Evolutionary conservation across 2,797 vertebrate species (phyloP).

Genomic region (Pelobates cultripes): DNA sequence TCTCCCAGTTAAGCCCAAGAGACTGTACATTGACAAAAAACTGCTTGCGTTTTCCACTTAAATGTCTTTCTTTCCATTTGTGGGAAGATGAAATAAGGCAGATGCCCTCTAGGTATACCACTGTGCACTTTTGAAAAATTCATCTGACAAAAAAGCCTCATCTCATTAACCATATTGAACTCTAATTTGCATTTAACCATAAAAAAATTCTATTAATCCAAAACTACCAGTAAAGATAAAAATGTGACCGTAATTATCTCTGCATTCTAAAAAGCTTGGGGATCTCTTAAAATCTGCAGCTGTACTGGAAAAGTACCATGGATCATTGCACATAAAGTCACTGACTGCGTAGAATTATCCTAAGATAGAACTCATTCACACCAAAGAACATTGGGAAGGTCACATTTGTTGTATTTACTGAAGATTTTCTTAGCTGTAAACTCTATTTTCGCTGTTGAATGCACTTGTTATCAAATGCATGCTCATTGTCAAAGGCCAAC

Average conservation of each 20-base stretch:
- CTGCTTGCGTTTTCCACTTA: conserved; percentile 7
- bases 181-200: conserved; percentile 44
- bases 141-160: conserved; percentile 49
- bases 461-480: conserved; percentile 62
- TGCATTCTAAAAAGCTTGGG: conserved; percentile 62
- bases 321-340: conserved; percentile 58
- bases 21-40: conserved; percentile 13
- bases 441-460: conserved; percentile 64
- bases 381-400: conserved; percentile 60
- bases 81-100: conserved; percentile 26
- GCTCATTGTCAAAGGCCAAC: conserved; percentile 59
- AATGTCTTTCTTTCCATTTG: conserved; percentile 21
- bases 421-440: conserved; percentile 62
- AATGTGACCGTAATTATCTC: conserved; percentile 62
- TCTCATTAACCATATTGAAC: conserved; percentile 56
- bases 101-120: conserved; percentile 55
- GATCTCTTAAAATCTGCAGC: conserved; percentile 63
- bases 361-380: conserved; percentile 44
- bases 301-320: conserved; percentile 55
- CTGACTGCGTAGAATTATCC: conserved; percentile 48
- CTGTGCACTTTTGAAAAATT: conserved; percentile 40
- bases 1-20: conserved; percentile 21
- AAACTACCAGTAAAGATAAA: conserved; percentile 55
- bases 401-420: conserved; percentile 60
- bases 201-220: conserved; percentile 40